phyloP scores from a whole-genome alignment of 1,140 invertebrate species.

The Dinoponera quadriceps region DNA sequence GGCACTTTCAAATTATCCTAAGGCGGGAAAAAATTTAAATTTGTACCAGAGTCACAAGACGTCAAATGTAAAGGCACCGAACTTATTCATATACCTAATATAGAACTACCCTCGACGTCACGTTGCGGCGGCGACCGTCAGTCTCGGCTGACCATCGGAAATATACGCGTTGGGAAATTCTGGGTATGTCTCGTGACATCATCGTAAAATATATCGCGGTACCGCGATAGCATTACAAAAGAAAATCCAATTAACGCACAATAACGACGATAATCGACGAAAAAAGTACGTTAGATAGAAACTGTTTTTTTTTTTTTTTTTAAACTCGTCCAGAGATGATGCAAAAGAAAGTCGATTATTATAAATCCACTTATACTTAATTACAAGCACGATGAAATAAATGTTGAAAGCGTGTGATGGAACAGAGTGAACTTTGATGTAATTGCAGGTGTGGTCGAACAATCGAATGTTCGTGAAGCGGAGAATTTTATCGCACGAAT shows the following conservation, averaged over 20 bases:
- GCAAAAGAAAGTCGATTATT: no score
- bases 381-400: no score
- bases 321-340: background rate
- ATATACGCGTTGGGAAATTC: background rate
- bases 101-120: background rate
- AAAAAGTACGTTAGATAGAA: background rate
- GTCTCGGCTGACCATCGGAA: constrained; percentile 31
- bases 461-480: background rate
- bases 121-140: background rate
- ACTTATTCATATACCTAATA: no score
- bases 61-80: no score
- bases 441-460: background rate
- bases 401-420: background rate
- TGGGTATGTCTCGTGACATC: constrained; percentile 13
- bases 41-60: no score
- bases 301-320: background rate
- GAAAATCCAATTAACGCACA: background rate
- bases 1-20: no score
- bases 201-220: background rate
- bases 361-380: no score
- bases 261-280: background rate
- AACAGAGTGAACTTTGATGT: background rate
- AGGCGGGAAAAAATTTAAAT: no score
- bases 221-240: background rate
- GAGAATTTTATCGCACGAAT: constrained; percentile 8